Evolutionary conservation across 1,140 invertebrate genomes (phyloP).

Genomic region (Diprion similis): DNA sequence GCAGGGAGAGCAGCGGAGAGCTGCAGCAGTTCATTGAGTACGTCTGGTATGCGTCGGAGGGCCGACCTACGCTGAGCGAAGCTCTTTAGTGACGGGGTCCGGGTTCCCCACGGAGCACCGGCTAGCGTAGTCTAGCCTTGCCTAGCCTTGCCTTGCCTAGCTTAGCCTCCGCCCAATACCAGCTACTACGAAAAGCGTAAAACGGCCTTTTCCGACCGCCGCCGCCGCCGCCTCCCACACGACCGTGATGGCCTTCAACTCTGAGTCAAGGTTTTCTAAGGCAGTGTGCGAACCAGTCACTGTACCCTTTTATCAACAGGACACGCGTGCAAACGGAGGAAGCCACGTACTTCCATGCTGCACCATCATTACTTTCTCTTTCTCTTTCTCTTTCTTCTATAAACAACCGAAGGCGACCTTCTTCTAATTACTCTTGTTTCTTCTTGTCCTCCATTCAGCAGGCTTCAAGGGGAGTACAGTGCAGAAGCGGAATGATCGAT

Average conservation of each 20-base stretch:
- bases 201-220: background rate
- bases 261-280: background rate
- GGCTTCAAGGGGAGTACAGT: too few relatives aligned
- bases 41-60: background rate
- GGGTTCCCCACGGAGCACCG: background rate
- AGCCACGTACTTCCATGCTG: too few relatives aligned
- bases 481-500: too few relatives aligned
- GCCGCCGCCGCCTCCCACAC: background rate
- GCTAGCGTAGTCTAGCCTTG: too few relatives aligned
- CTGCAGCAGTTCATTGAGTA: conserved; percentile 1
- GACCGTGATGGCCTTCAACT: background rate
- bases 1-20: too few relatives aligned
- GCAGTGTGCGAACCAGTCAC: background rate
- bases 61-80: conserved; percentile 3
- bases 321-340: background rate
- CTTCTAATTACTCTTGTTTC: too few relatives aligned
- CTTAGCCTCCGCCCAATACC: too few relatives aligned
- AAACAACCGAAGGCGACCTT: too few relatives aligned
- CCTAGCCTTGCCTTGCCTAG: background rate
- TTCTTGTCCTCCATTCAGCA: too few relatives aligned
- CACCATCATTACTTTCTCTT: too few relatives aligned
- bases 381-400: too few relatives aligned
- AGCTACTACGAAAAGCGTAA: background rate
- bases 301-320: background rate
- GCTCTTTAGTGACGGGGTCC: background rate